phyloP scores from a whole-genome alignment of 2,113 vertebrate genomes.

The Onychorhynchus coronatus region DNA sequence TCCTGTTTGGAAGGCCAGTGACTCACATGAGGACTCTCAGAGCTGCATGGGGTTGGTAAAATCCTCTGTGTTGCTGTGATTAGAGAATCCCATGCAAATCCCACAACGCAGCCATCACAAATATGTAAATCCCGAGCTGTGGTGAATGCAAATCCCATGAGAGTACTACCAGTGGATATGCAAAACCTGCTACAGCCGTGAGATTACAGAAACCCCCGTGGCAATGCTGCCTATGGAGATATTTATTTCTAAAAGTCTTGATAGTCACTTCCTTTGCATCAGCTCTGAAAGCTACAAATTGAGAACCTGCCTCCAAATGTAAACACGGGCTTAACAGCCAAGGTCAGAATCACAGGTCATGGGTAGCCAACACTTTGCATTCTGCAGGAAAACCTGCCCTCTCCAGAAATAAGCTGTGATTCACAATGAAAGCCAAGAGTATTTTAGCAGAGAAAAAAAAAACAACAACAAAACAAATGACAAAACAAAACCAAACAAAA shows the following conservation, averaged over 20 bases:
- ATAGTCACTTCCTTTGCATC: conserved; percentile 17
- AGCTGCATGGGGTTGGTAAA: neutral
- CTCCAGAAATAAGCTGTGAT: neutral
- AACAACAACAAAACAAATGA: too few species aligned
- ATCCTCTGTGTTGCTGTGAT: neutral
- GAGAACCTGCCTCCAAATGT: neutral
- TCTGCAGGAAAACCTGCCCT: neutral
- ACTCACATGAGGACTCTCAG: neutral
- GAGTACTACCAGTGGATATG: neutral
- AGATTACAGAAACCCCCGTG: neutral
- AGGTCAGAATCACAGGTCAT: neutral
- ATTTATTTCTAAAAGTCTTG: neutral
- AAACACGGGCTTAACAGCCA: conserved; percentile 10
- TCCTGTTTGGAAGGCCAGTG: neutral
- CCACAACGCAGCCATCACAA: conserved; percentile 5
- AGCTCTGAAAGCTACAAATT: conserved; percentile 8
- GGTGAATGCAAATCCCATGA: conserved; percentile 48
- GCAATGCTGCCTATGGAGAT: neutral
- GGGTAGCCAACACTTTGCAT: neutral
- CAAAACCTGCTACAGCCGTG: conserved; percentile 23
- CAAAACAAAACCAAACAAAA: neutral
- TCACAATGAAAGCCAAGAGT: neutral
- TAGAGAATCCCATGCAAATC: conserved; percentile 48
- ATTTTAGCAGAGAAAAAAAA: neutral
- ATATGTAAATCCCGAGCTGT: conserved; percentile 54